Evolutionary conservation across 2,888 invertebrate species (phyloP).

Genomic region (Acleris holmiana): DNA sequence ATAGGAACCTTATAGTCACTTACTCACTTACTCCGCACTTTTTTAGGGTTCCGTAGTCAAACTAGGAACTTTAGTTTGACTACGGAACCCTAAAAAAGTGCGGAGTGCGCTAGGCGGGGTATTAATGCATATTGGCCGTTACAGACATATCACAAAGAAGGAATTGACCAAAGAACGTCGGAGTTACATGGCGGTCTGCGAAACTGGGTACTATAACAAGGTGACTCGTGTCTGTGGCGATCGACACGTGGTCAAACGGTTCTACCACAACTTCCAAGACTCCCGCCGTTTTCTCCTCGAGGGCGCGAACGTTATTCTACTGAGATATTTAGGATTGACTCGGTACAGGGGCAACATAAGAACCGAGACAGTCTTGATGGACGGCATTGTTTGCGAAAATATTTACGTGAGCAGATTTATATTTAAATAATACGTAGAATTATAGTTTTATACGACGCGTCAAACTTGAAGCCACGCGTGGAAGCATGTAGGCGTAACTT

Average conservation of each 20-base stretch:
- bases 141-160: conserved; percentile 73
- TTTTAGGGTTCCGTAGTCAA: no score
- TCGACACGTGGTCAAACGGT: conserved; percentile 69
- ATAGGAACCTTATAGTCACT: no score
- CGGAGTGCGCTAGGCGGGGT: no score
- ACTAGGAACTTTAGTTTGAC: no score
- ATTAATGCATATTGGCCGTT: conserved; percentile 28
- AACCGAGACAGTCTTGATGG: conserved; percentile 83
- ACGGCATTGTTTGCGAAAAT: conserved; percentile 84
- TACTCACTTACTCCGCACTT: no score
- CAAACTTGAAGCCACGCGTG: no score
- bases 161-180: conserved; percentile 77
- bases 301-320: conserved; percentile 85
- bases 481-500: no score
- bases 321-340: conserved; percentile 84
- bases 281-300: conserved; percentile 84
- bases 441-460: no score
- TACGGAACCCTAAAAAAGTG: no score
- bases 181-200: conserved; percentile 82
- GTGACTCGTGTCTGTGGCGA: conserved; percentile 76
- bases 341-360: conserved; percentile 82
- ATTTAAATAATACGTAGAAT: no score
- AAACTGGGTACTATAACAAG: conserved; percentile 83
- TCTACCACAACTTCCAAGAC: conserved; percentile 78
- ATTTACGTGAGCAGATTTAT: conserved; percentile 83